Evolutionary conservation across 2,797 vertebrate species (phyloP).

Genomic region (Lutjanus argentimaculatus): DNA sequence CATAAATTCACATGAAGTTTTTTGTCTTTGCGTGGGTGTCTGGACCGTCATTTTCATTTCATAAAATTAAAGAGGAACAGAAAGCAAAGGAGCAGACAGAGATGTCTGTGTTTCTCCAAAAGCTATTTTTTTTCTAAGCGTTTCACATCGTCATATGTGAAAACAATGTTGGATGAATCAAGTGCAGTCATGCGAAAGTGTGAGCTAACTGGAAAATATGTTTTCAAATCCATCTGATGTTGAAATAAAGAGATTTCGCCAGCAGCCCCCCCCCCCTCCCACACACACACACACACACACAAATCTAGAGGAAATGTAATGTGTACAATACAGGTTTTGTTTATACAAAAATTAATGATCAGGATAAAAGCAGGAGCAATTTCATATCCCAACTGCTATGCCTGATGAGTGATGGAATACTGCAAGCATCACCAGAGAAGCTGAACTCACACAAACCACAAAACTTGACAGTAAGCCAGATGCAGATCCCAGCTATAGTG

Average conservation of each 20-base stretch:
- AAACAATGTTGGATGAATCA: background rate
- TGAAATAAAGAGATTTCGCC: background rate
- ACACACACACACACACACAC: too few relatives aligned
- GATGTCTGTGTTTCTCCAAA: slow-evolving; percentile 28
- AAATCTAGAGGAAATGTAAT: too few relatives aligned
- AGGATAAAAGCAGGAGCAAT: too few relatives aligned
- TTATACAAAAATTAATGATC: too few relatives aligned
- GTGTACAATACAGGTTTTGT: too few relatives aligned
- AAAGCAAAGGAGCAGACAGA: slow-evolving; percentile 33
- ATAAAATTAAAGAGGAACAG: slow-evolving; percentile 63
- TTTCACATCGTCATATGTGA: slow-evolving; percentile 26
- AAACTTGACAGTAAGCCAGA: too few relatives aligned
- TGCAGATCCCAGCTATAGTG: too few relatives aligned
- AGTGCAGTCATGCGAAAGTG: background rate
- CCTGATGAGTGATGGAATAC: too few relatives aligned
- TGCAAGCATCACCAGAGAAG: too few relatives aligned
- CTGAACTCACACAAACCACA: too few relatives aligned
- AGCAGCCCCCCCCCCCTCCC: too few relatives aligned
- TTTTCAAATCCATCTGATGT: slow-evolving; percentile 1
- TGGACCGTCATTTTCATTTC: slow-evolving; percentile 50
- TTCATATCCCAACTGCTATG: too few relatives aligned
- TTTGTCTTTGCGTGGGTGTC: background rate
- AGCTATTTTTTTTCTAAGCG: background rate
- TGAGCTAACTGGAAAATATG: background rate
- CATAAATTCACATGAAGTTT: background rate